Percentiles rank a stretch among this genome's conserved stretches.
Evolutionary conservation across 2,888 invertebrate species (phyloP).

Genomic region (Branchinecta sandiegonensis): DNA sequence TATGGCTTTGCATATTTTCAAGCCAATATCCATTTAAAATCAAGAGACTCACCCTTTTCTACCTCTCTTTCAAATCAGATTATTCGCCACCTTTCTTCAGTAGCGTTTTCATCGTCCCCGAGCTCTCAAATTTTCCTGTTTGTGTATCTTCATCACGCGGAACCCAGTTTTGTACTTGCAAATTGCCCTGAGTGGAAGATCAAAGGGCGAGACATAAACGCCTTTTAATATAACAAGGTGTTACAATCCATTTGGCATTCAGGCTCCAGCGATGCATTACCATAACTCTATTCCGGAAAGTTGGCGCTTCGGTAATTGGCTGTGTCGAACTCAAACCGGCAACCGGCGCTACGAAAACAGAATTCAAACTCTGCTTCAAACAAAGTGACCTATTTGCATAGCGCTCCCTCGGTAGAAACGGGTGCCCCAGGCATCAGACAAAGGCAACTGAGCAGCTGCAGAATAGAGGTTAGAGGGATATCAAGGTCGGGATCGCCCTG

Average conservation of each 20-base stretch:
- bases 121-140: background rate
- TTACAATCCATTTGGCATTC: slow-evolving; percentile 16
- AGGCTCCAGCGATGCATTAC: background rate
- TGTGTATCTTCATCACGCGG: slow-evolving; percentile 15
- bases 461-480: no score
- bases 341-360: slow-evolving; percentile 7
- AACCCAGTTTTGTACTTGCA: slow-evolving; percentile 16
- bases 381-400: slow-evolving; percentile 12
- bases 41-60: no score
- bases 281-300: slow-evolving; percentile 12
- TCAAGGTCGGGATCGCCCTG: no score
- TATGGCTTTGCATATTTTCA: no score
- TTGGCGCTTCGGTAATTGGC: background rate
- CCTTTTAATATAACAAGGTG: slow-evolving; percentile 16
- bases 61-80: background rate
- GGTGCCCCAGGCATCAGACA: no score
- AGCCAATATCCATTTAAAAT: no score
- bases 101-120: background rate
- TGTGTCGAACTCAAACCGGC: slow-evolving; percentile 7
- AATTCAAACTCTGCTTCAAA: slow-evolving; percentile 10
- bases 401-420: no score
- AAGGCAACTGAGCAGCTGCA: no score
- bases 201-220: slow-evolving; percentile 5
- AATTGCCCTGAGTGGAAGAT: slow-evolving; percentile 6
- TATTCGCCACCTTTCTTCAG: background rate